Base-by-base conservation (phyloP, 2,888 invertebrate genomes). In the Nemurella pictetii region DNA sequence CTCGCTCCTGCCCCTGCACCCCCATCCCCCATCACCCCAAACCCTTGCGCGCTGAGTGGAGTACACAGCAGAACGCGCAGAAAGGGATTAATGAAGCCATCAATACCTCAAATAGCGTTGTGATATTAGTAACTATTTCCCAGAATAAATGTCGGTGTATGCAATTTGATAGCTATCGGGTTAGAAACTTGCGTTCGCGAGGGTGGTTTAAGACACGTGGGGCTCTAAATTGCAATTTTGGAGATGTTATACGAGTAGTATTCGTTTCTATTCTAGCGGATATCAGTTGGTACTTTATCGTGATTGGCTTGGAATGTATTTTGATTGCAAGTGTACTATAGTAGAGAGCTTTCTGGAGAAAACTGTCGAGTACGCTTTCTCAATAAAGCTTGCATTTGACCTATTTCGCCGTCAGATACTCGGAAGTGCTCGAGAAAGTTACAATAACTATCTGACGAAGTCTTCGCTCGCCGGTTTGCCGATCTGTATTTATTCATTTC, bases 41-140 rank as follows among this genome's bases (percentile, higher is more conserved):
- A 7, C n/a, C 82, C 29, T 28, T 82, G 36, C 0, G n/a, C 82
- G 29, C n/a, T 20, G 28, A 28, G 75, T 75, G 28, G 75, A 27
- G 75, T 75, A 75, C 75, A 75, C 75, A 28, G 28, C 75, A 55
- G 55, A 55, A 12, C 55, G 9, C 55, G 55, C 25, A 20, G 75
- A 75, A 75, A 75, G 75, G 75, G 75, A 75, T 75, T 75, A 75
- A 75, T 75, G 75, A 75, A 75, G 26, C 75, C 75, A 75, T 75
- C 75, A 75, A 28, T 75, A 75, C 75, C 75, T 75, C 75, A 75
- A 75, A 75, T 27, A 75, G 25, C 28, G 75, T 5, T 9, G 28
- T 27, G 9, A 75, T 75, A 55, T 55, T 55, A 75, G 75, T 75
- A 75, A 28, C 75, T 26, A 75, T 75, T 75, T 27, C 75, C 20